These are phyloP conservation scores for Cylindroiulus punctatus DNA, from an alignment of 2,888 invertebrate species.

Conservation along the genomic window DNA sequence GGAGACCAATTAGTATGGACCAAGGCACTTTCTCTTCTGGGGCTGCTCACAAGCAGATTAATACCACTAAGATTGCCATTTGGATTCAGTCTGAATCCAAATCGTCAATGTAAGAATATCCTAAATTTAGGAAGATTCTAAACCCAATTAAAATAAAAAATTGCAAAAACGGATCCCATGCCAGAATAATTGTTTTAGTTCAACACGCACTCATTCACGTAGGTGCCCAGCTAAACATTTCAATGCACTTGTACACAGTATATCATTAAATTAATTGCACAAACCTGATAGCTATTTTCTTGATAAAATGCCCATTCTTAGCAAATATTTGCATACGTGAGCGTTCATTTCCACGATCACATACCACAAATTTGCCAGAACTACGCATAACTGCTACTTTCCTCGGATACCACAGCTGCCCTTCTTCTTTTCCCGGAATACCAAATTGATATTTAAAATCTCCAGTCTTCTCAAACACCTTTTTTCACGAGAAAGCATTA, in stretches of 20 bases:
- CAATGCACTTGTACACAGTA: neutral
- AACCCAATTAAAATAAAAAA: too few species aligned
- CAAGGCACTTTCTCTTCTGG: neutral
- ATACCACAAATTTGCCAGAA: constrained; percentile 92
- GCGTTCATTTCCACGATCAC: constrained; percentile 95
- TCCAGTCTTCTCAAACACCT: constrained; percentile 94
- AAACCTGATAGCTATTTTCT: constrained; percentile 85
- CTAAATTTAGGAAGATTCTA: too few species aligned
- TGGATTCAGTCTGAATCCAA: too few species aligned
- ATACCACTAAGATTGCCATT: too few species aligned
- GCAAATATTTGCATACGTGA: constrained; percentile 98
- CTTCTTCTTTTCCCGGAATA: constrained; percentile 93
- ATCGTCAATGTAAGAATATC: too few species aligned
- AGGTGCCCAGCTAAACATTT: neutral
- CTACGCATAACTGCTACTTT: constrained; percentile 92
- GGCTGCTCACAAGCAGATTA: too few species aligned
- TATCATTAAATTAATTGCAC: constrained; percentile 2
- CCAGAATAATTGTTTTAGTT: too few species aligned
- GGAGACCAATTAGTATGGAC: constrained; percentile 61
- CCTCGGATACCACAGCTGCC: constrained; percentile 95
- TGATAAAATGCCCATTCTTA: constrained; percentile 92
- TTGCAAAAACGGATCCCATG: too few species aligned
- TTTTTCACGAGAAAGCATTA: constrained; percentile 59
- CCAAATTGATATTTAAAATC: constrained; percentile 95
- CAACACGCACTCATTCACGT: too few species aligned